Base-by-base conservation (phyloP, 2,888 invertebrate species). In the Thymelicus acteon region DNA sequence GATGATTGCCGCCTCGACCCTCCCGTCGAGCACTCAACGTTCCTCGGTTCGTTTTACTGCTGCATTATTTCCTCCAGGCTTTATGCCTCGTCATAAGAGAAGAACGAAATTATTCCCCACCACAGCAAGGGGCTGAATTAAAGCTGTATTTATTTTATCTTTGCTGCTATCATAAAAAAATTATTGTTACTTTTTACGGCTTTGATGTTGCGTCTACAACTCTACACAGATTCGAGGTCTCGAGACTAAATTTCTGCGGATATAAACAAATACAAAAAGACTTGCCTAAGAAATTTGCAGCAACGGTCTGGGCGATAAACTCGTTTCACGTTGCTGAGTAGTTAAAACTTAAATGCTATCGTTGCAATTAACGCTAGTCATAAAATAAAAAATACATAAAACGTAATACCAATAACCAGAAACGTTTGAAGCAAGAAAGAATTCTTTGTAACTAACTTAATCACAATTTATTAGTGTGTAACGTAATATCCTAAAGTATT, bases 121-220 rank as follows among this genome's bases (percentile, higher is more conserved):
- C 74, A 60, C 70, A 64, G 73, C 75, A 72, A 75, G 80, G 76
- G 80, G 78, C 82, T 74, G 77, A 85, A 85, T 84, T 86, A 80
- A 84, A 83, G 79, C 81, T 80, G 83, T 86, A 84, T 86, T 85
- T 85, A 88, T 87, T 88, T 89, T 87, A 89, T 87, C 84, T 85
- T 80, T 78, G 76, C 80, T 76, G 80, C 82, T 80, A 82, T 85
- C 80, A 82, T 89, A 90, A 90, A 89, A 87, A 83, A 78, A 85
- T 89, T 86, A 91, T 86, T 85, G 90, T 87, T 84, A 80, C 83
- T 88, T 88, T 90, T 90, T 89, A 90, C 83, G 80, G 82, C 77
- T 80, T 76, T 77, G 80, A 86, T 88, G 85, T 88, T 85, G 83
- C 82, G 79, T 80, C 77, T 76, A 76, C 19, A 19, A 19, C 19